These are phyloP conservation scores for Ochropacha duplaris DNA, from an alignment of 2,888 invertebrate genomes.

Conservation along the genomic window DNA sequence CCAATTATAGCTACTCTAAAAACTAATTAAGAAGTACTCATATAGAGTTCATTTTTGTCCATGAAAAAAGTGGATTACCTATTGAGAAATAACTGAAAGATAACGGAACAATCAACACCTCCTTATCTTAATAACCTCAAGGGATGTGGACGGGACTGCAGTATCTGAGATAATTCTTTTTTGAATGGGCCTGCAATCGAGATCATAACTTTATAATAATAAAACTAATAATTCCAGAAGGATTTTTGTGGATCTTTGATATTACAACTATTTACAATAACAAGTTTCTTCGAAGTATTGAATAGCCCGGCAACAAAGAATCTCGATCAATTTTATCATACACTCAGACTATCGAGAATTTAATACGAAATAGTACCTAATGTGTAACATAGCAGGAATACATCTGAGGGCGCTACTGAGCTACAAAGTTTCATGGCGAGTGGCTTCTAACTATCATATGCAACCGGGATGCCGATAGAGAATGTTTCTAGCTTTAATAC, in stretches of 20 bases:
- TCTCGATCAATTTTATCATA: slow-evolving; percentile 14
- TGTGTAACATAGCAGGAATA: slow-evolving; percentile 10
- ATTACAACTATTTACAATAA: too few species aligned
- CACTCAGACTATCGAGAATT: slow-evolving; percentile 13
- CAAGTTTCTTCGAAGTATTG: background rate
- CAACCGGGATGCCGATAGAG: slow-evolving; percentile 22
- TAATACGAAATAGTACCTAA: slow-evolving; percentile 12
- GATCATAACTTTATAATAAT: too few species aligned
- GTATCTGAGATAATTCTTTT: background rate
- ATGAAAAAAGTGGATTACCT: background rate
- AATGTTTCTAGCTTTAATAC: background rate
- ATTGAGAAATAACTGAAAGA: background rate
- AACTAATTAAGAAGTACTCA: too few species aligned
- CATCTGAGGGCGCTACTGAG: background rate
- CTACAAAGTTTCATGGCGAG: slow-evolving; percentile 18
- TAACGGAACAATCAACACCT: background rate
- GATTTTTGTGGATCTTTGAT: too few species aligned
- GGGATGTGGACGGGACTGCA: background rate
- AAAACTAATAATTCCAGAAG: too few species aligned
- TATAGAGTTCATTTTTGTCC: too few species aligned
- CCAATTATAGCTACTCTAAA: too few species aligned
- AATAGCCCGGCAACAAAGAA: background rate
- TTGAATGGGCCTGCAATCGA: background rate
- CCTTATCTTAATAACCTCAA: background rate
- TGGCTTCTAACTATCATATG: slow-evolving; percentile 18